Base-by-base conservation (phyloP, 2,797 vertebrate genomes). In the Poecilia velifera region DNA sequence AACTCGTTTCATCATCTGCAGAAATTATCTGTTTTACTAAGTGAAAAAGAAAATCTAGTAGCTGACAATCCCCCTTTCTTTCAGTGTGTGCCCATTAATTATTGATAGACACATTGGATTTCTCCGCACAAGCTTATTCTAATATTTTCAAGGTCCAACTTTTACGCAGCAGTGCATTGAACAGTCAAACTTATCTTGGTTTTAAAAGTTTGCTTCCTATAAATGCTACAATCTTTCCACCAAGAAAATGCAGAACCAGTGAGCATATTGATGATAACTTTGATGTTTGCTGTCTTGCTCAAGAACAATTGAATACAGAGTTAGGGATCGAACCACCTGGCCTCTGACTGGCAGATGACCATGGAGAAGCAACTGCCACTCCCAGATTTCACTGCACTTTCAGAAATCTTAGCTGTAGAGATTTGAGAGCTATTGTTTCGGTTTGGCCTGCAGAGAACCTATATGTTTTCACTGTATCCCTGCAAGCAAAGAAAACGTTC, bases 11-110 rank as follows among this genome's bases (percentile, higher is more conserved):
- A 83, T 88, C 64, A 81, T 85, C 84, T 49, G 62, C 83, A 91
- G 87, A 87, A 47, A 82, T 46, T 46, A 82, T 87, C 68, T 84
- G 73, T 92, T 88, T 91, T 89, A 83, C 86, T 85, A 87, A 39
- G 34, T 34, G n/a, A 57, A 55, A 74, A 77, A 80, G 74, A 87
- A 82, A 88, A 86, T 85, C 79, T 92, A 87, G 84, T 88, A 91
- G 93, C 91, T 95, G 94, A 95, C 93, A 95, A 91, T 88, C 86
- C 93, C 90, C 92, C 92, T 90, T 82, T 87, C 80, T 93, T 76
- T 85, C 84, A 92, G 93, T 94, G 90, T 88, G 74, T 86, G 82
- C 76, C 75, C 57, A 83, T 96, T 93, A 94, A 96, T 96, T 94
- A 94, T 94, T 94, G 93, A 95, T 92, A 76, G 76, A 51, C 25